phyloP scores from a whole-genome alignment of 2,888 invertebrate genomes.

The Hemithea aestivaria region DNA sequence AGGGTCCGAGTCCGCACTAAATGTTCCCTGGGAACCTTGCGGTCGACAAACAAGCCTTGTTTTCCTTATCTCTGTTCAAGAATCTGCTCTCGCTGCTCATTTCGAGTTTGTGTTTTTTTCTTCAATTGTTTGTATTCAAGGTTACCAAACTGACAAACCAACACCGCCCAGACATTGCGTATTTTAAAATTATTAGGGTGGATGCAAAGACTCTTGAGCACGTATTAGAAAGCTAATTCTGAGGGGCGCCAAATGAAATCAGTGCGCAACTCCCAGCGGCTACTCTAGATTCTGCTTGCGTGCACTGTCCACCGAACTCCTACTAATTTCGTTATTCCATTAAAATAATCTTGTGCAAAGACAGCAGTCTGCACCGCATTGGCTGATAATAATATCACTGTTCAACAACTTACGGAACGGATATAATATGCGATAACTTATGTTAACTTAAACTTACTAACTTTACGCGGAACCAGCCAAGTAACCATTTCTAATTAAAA shows the following conservation, averaged over 20 bases:
- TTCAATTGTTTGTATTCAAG: slow-evolving; percentile 41
- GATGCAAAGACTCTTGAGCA: slow-evolving; percentile 18
- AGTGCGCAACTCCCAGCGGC: slow-evolving; percentile 34
- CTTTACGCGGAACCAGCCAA: slow-evolving; percentile 10
- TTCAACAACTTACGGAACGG: slow-evolving; percentile 38
- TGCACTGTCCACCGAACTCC: slow-evolving; percentile 56
- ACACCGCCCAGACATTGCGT: slow-evolving; percentile 20
- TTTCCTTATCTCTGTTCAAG: slow-evolving; percentile 52
- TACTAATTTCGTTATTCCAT: slow-evolving; percentile 66
- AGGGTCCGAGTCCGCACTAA: slow-evolving; percentile 66
- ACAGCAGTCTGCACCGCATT: slow-evolving; percentile 48
- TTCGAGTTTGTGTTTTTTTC: slow-evolving; percentile 36
- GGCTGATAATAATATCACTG: slow-evolving; percentile 45
- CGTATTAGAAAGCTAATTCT: slow-evolving; percentile 32
- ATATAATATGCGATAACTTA: slow-evolving; percentile 31
- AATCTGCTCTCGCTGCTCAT: slow-evolving; percentile 40
- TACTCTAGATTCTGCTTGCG: slow-evolving; percentile 57
- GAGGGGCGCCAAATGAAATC: slow-evolving; percentile 51
- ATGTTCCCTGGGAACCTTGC: slow-evolving; percentile 58
- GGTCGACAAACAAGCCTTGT: slow-evolving; percentile 54
- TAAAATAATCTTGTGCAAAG: slow-evolving; percentile 62
- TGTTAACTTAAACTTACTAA: slow-evolving; percentile 26
- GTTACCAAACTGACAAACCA: slow-evolving; percentile 36
- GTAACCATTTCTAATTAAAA: slow-evolving; percentile 21
- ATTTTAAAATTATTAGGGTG: slow-evolving; percentile 15